Percentiles rank a stretch among this genome's conserved stretches.
Evolutionary conservation across 2,888 invertebrate species (phyloP).

Genomic region (Calliphora vomitoria): DNA sequence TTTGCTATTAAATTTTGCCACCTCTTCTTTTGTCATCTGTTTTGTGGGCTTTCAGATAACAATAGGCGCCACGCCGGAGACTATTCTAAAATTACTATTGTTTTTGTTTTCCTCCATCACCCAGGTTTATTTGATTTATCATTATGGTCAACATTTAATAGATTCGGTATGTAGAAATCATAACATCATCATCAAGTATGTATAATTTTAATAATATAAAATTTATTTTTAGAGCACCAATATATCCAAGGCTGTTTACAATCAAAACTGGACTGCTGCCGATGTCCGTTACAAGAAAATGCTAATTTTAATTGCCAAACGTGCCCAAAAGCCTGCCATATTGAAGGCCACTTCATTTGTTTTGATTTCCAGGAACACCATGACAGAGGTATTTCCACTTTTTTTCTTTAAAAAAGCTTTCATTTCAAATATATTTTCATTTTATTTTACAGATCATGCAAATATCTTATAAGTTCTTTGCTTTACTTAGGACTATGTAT

Average conservation of each 20-base stretch:
- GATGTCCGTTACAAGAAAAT: constrained; percentile 78
- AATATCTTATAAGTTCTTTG: constrained; percentile 81
- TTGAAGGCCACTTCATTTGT: constrained; percentile 79
- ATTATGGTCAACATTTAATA: constrained; percentile 79
- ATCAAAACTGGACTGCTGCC: constrained; percentile 78
- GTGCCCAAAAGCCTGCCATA: constrained; percentile 78
- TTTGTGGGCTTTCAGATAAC: constrained; percentile 80
- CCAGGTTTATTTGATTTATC: constrained; percentile 80
- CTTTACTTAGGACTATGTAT: constrained; percentile 81
- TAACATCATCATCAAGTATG: no score
- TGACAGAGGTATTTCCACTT: constrained; percentile 76
- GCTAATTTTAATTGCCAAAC: constrained; percentile 77
- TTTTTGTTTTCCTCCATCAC: constrained; percentile 78
- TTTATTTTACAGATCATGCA: constrained; percentile 78
- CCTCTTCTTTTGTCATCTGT: constrained; percentile 77
- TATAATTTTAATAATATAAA: no score
- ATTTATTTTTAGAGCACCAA: constrained; percentile 73
- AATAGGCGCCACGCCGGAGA: constrained; percentile 76
- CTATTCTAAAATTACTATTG: constrained; percentile 77
- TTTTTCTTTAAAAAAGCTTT: neutral
- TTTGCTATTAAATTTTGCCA: constrained; percentile 76
- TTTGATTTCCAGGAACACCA: constrained; percentile 77
- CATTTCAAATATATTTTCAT: constrained; percentile 41
- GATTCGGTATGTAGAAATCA: constrained; percentile 76
- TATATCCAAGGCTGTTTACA: constrained; percentile 77